Base-by-base conservation (phyloP, 2,113 vertebrate genomes). In the Irena cyanogastra region DNA sequence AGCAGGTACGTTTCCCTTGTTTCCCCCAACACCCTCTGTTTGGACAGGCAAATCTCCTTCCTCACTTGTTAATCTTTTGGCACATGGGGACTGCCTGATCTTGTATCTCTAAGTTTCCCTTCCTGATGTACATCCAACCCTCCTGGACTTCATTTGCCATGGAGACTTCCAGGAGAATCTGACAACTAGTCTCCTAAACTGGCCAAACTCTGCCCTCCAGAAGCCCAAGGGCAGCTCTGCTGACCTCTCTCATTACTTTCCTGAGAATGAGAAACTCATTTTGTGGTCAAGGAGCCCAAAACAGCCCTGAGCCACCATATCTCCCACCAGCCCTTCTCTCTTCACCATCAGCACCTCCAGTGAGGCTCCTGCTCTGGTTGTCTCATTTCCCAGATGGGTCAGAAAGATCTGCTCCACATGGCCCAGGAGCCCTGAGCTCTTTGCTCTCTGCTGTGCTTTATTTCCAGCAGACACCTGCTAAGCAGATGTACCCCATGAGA, bases 341-440 rank as follows among this genome's bases (percentile, higher is more conserved):
- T 26, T 47, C n/a, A 21, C 20, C 30, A n/a, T 4, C 39, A 47
- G 16, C n/a, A 53, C 7, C 19, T 20, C 14, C 37, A 50, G 11
- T 4, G 16, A 57, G 16, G 52, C 4, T 50, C 19, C 21, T 42
- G 6, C 11, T 11, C 30, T 26, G 10, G 16, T 3, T 23, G 19
- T 41, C 10, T 41, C 47, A 23, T 16, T 24, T 19, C 21, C 8
- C 20, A 56, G 47, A 6, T 11, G 28, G 21, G 6, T 20, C n/a
- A 45, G 18, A 37, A 53, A 37, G 19, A 8, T 47, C 23, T 45
- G 13, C 22, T 20, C 18, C 47, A 16, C 33, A 23, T 47, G 8
- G 4, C 9, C 19, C 56, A 56, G 75, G 20, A 35, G 1, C 11
- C 10, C 41, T 21, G 0, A 1, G 42, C 6, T 41, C 30, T n/a